Conservation (phyloP, 2,797 vertebrate species). For the Oryzias sinensis region DNA sequence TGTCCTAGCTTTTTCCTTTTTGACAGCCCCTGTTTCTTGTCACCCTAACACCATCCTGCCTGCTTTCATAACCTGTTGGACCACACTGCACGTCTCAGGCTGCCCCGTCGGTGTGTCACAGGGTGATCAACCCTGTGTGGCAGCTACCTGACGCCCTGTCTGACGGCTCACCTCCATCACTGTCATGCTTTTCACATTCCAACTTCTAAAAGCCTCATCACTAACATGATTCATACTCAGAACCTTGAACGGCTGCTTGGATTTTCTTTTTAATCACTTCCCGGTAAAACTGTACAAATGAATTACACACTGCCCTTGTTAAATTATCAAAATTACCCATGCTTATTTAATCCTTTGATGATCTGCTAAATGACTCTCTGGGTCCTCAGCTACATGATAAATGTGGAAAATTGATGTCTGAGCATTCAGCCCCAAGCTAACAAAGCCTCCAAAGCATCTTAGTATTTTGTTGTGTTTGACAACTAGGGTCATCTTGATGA, state of each 20-base stretch:
- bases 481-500: constrained; percentile 65
- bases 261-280: constrained; percentile 8
- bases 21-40: constrained; percentile 72
- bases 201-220: constrained; percentile 48
- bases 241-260: constrained; percentile 14
- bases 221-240: constrained; percentile 53
- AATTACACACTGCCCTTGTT: constrained; percentile 7
- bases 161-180: constrained; percentile 67
- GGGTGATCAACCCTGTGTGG: constrained; percentile 60
- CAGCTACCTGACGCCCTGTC: constrained; percentile 69
- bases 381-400: constrained; percentile 36
- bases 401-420: constrained; percentile 33
- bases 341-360: constrained; percentile 11
- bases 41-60: constrained; percentile 50
- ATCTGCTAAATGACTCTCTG: constrained; percentile 17
- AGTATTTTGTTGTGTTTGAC: constrained; percentile 52
- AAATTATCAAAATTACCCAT: constrained; percentile 9
- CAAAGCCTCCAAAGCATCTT: constrained; percentile 51
- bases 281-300: constrained; percentile 7
- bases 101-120: constrained; percentile 51
- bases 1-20: constrained; percentile 41
- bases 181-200: constrained; percentile 70
- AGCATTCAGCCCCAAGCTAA: constrained; percentile 32
- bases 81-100: constrained; percentile 49
- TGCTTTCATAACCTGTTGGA: constrained; percentile 66